These are phyloP conservation scores for Netelia virgata DNA, from an alignment of 2,888 invertebrate species.

Conservation along the genomic window DNA sequence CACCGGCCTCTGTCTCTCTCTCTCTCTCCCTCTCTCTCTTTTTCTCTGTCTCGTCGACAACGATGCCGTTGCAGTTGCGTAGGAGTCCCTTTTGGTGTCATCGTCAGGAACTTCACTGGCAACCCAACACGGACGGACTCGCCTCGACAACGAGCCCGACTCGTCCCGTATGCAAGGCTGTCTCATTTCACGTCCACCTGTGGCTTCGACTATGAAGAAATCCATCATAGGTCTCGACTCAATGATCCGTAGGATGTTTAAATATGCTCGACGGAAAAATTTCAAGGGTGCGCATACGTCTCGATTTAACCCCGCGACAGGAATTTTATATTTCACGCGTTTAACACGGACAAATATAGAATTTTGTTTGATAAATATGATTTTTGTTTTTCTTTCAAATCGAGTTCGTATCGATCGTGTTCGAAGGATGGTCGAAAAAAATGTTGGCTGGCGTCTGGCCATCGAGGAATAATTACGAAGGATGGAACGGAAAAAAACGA, in stretches of 20 bases:
- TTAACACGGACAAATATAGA: too few species aligned
- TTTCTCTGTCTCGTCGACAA: background rate
- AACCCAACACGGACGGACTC: background rate
- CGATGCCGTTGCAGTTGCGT: constrained; percentile 52
- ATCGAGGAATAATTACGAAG: constrained; percentile 47
- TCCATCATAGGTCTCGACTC: constrained; percentile 42
- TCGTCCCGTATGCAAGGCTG: background rate
- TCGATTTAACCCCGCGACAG: background rate
- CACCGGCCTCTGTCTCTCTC: constrained; percentile 33
- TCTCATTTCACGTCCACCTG: constrained; percentile 18
- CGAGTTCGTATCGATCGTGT: too few species aligned
- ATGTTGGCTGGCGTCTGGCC: background rate
- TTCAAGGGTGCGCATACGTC: background rate
- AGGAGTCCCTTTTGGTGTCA: constrained; percentile 63
- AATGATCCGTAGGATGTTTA: background rate
- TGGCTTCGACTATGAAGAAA: constrained; percentile 15
- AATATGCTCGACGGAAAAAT: background rate
- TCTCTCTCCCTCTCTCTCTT: too few species aligned
- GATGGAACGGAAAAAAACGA: background rate
- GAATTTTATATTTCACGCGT: too few species aligned
- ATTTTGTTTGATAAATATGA: too few species aligned
- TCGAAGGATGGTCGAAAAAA: background rate
- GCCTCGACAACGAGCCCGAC: background rate
- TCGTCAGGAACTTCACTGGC: constrained; percentile 46
- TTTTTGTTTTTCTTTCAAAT: too few species aligned